Evolutionary conservation across 2,888 invertebrate species (phyloP).

Genomic region (Netelia fuscicornis): DNA sequence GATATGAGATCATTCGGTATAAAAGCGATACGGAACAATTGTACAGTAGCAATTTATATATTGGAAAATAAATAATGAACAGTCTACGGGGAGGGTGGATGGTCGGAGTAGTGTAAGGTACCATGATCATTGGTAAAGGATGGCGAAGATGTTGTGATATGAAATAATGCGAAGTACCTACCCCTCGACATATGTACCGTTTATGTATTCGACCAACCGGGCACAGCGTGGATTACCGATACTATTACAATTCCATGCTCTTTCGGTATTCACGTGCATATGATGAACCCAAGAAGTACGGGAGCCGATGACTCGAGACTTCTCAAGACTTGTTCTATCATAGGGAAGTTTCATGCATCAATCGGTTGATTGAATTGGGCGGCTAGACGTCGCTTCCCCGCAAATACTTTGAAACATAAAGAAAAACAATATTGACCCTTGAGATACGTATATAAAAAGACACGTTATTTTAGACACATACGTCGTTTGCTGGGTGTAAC

Average conservation of each 20-base stretch:
- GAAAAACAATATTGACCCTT: constrained; percentile 14
- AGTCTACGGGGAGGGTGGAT: constrained; percentile 18
- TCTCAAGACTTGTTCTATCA: background rate
- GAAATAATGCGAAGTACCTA: constrained; percentile 20
- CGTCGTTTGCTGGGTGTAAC: constrained; percentile 79
- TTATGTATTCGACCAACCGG: no score
- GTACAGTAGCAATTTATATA: constrained; percentile 27
- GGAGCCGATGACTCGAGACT: constrained; percentile 7
- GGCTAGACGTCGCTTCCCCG: constrained; percentile 84
- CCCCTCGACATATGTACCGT: constrained; percentile 15
- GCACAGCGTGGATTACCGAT: no score
- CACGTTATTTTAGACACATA: constrained; percentile 65
- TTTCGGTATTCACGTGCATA: constrained; percentile 3
- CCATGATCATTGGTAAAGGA: background rate
- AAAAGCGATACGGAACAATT: constrained; percentile 67
- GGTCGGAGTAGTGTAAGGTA: background rate
- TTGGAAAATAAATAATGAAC: constrained; percentile 72
- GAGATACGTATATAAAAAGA: background rate
- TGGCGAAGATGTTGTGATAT: constrained; percentile 11
- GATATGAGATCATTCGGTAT: constrained; percentile 71
- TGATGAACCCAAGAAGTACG: background rate
- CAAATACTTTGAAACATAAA: constrained; percentile 73
- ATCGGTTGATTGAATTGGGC: constrained; percentile 84
- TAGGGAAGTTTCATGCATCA: constrained; percentile 72
- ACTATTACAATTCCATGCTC: constrained; percentile 21